Evolutionary conservation across 2,113 vertebrate species (phyloP), one percentile per base, ranked within the genome.

Genomic region (Podilymbus podiceps): DNA sequence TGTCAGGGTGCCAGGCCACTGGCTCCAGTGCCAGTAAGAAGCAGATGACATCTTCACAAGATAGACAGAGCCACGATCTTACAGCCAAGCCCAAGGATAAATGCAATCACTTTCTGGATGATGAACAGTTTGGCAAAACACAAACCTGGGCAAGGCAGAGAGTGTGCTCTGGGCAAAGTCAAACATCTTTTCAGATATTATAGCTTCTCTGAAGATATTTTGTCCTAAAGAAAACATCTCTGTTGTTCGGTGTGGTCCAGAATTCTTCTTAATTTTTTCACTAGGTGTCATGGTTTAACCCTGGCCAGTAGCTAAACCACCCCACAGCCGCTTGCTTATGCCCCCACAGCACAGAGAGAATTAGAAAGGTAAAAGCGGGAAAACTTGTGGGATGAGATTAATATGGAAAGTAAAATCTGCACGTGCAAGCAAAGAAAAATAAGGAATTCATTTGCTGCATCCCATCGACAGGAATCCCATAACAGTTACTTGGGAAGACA

Each of bases 91-190:
- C 60, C 81, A 60, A 78, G 58, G 81, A 88, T 75, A 95, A 93
- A 93, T 85, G 63, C 74, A 95, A 66, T 94, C 69, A 85, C 24
- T 96, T 82, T 71, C 86, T 53, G 33, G 64, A 81, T 94, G 87
- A 89, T 2, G 5, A 95, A 68, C 0, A 0, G 15, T 81, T 84
- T 95, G 89, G 81, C 66, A 79, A 89, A 92, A 85, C 15, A 46
- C 2, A 3, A 68, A 85, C n/a, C 21, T 68, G 52, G 44, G 53
- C 53, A 88, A 87, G 38, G 64, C 86, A 82, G 68, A 77, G 20
- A 52, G 11, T 24, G 15, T 60, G 89, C 77, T 92, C n/a, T 82
- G 60, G 81, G 80, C 60, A 96, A 96, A 92, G 89, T 86, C 86
- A 95, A 84, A 81, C 1, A 6, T 72, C 35, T 95, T 92, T 94